Percentiles rank a stretch among this genome's conserved stretches.
Conservation (phyloP, 2,797 vertebrate species). For the Synaphobranchus kaupii region DNA sequence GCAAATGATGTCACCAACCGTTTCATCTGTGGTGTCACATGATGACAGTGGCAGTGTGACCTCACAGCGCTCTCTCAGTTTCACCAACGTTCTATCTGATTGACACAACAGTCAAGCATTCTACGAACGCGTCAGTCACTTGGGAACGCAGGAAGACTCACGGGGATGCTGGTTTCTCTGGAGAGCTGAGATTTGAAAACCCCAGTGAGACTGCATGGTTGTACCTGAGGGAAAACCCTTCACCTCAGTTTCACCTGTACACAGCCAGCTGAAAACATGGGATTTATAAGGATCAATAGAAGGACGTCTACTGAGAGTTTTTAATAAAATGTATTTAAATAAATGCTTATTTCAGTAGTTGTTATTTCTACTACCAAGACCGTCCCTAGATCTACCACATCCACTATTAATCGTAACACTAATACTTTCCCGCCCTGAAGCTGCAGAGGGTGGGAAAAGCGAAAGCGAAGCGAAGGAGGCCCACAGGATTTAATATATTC, state of each 20-base stretch:
- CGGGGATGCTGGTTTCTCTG: background rate
- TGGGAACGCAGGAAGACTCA: background rate
- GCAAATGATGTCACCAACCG: background rate
- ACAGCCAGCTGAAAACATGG: background rate
- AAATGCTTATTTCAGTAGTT: background rate
- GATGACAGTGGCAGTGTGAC: background rate
- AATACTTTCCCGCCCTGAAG: background rate
- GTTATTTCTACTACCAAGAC: background rate
- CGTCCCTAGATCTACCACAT: background rate
- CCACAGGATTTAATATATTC: constrained; percentile 36
- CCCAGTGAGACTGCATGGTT: background rate
- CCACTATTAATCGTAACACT: background rate
- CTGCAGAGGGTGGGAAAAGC: too few relatives aligned
- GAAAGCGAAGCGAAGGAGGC: constrained; percentile 5
- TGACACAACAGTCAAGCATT: background rate
- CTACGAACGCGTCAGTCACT: too few relatives aligned
- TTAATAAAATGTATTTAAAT: background rate
- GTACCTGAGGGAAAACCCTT: background rate
- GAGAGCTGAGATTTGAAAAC: background rate
- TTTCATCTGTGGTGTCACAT: constrained; percentile 5
- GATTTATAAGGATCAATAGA: background rate
- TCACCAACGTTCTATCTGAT: background rate
- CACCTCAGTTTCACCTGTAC: background rate
- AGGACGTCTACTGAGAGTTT: background rate
- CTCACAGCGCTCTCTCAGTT: background rate